Evolutionary conservation across 2,797 vertebrate species (phyloP).

Genomic region (Gadopsis marmoratus): DNA sequence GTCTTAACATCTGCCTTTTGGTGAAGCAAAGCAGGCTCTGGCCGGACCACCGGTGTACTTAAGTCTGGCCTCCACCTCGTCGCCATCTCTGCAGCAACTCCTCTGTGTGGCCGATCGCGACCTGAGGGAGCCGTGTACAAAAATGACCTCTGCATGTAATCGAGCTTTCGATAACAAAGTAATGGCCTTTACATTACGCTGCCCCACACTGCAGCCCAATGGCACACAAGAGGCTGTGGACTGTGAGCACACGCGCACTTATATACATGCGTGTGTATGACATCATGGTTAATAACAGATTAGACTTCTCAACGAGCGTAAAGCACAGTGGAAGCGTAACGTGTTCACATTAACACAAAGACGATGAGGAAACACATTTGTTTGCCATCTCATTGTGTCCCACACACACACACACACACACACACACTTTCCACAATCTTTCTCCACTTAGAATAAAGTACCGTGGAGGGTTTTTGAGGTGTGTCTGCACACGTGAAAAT

Average conservation of each 20-base stretch:
- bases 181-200: constrained; percentile 75
- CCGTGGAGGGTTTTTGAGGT: not conserved
- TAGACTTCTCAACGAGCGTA: constrained; percentile 69
- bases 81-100: constrained; percentile 13
- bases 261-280: constrained; percentile 56
- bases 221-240: constrained; percentile 67
- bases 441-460: not conserved
- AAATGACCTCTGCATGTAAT: constrained; percentile 64
- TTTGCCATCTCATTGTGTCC: constrained; percentile 19
- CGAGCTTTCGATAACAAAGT: constrained; percentile 64
- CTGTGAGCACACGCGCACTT: not conserved
- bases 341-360: constrained; percentile 63
- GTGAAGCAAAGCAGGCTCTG: not conserved
- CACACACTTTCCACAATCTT: not conserved
- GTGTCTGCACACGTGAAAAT: not conserved
- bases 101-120: constrained; percentile 50
- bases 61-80: not conserved
- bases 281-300: constrained; percentile 79
- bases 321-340: constrained; percentile 67
- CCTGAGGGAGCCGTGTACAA: constrained; percentile 24
- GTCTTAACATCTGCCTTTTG: not conserved
- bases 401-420: constrained; percentile 18
- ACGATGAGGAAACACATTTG: constrained; percentile 46
- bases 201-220: constrained; percentile 65
- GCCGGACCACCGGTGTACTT: constrained; percentile 37